Conservation (phyloP, 2,888 invertebrate genomes). For the Aphidius colemani region DNA sequence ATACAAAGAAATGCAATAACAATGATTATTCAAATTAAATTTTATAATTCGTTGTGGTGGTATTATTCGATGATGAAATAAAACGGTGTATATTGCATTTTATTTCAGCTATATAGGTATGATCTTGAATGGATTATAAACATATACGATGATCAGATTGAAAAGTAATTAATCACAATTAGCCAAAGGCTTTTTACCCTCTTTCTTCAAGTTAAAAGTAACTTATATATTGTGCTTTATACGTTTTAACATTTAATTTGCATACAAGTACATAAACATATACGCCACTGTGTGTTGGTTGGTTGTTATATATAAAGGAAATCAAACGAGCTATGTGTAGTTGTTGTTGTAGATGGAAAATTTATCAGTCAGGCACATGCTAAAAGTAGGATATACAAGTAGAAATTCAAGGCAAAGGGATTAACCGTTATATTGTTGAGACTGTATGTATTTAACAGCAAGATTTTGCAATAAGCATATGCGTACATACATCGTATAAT, state of each 20-base stretch:
- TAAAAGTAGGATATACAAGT: slow-evolving; percentile 4
- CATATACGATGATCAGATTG: slow-evolving; percentile 23
- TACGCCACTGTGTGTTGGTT: slow-evolving; percentile 23
- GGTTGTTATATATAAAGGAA: neutral
- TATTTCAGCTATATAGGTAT: too few relatives aligned
- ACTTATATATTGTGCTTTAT: slow-evolving; percentile 33
- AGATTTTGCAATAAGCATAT: slow-evolving; percentile 17
- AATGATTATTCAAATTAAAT: neutral
- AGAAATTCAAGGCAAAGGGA: slow-evolving; percentile 27
- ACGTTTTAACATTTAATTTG: slow-evolving; percentile 41
- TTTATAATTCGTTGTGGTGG: too few relatives aligned
- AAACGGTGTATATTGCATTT: neutral
- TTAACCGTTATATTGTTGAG: slow-evolving; percentile 37
- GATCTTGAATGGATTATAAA: neutral
- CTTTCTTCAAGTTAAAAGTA: slow-evolving; percentile 11
- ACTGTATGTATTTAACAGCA: slow-evolving; percentile 18
- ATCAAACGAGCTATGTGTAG: slow-evolving; percentile 3
- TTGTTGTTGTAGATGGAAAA: neutral
- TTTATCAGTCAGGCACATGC: too few relatives aligned
- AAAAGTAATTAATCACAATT: slow-evolving; percentile 40
- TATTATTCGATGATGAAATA: too few relatives aligned
- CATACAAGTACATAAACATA: slow-evolving; percentile 28
- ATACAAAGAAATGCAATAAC: neutral
- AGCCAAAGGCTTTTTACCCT: slow-evolving; percentile 27
- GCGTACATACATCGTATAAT: slow-evolving; percentile 11